A percentile compares a stretch with the other conserved stretches of the same genome.
phyloP scores from a whole-genome alignment of 2,113 vertebrate species.

The Etia nguti region DNA sequence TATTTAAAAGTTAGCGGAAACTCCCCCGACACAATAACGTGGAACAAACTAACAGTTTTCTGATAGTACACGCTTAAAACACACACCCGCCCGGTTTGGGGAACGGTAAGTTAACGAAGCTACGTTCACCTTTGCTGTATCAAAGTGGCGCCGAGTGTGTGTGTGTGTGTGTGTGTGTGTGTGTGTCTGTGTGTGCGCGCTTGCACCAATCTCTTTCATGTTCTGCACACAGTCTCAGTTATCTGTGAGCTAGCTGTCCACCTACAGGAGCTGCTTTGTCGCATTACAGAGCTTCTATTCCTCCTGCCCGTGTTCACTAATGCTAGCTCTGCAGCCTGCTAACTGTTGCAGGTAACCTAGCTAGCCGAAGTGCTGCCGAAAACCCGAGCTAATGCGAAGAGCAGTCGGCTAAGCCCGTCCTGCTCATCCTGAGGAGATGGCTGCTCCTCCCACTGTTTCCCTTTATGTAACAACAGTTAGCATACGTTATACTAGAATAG shows the following conservation, averaged over 20 bases:
- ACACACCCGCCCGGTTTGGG: constrained; percentile 52
- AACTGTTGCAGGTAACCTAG: constrained; percentile 26
- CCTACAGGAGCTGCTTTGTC: background rate
- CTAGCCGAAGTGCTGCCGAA: constrained; percentile 16
- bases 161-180: background rate
- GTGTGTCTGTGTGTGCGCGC: background rate
- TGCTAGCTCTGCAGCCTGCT: background rate
- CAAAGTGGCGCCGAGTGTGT: constrained; percentile 13
- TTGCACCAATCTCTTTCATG: background rate
- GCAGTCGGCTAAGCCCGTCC: background rate
- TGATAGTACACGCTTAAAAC: constrained; percentile 52
- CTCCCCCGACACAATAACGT: constrained; percentile 40
- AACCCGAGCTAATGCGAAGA: constrained; percentile 1
- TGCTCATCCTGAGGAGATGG: background rate
- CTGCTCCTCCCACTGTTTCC: background rate
- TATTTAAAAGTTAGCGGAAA: constrained; percentile 70
- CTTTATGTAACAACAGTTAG: background rate
- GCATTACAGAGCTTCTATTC: background rate
- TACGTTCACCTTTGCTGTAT: constrained; percentile 30
- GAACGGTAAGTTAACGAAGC: constrained; percentile 72
- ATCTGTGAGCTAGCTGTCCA: background rate
- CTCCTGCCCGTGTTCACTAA: background rate
- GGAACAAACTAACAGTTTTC: constrained; percentile 31
- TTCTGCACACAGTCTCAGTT: background rate
- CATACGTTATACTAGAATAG: background rate